Percentiles rank a stretch among this genome's conserved stretches.
phyloP scores from a whole-genome alignment of 1,140 invertebrate species.

The Drosophila biarmipes region DNA sequence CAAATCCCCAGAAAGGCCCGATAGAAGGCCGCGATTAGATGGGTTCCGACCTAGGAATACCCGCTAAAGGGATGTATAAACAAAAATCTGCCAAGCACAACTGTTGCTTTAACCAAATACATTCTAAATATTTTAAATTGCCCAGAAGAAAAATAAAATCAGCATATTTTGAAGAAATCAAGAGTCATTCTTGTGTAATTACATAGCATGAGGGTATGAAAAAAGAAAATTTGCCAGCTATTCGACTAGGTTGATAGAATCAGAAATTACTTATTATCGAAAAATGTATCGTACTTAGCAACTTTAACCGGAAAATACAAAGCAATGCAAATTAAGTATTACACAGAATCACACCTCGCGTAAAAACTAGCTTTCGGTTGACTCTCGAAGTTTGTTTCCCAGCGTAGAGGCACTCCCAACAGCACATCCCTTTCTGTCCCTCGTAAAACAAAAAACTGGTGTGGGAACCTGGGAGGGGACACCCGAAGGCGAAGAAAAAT shows the following conservation, averaged over 20 bases:
- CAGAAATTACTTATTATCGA: too few species aligned
- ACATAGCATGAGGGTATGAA: background rate
- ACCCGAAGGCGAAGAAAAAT: constrained; percentile 63
- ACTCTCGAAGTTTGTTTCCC: background rate
- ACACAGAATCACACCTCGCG: too few species aligned
- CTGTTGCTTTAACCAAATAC: too few species aligned
- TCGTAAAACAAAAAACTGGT: constrained; percentile 24
- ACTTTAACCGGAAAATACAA: background rate
- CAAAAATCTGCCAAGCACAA: background rate
- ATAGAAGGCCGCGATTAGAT: background rate
- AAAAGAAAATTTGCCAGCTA: background rate
- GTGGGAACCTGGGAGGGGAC: background rate
- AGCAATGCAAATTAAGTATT: background rate
- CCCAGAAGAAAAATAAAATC: background rate
- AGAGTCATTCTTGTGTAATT: background rate
- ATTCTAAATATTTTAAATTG: background rate
- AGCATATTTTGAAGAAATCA: background rate
- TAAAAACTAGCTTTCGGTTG: too few species aligned
- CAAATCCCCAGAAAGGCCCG: constrained; percentile 48
- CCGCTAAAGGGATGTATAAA: constrained; percentile 4
- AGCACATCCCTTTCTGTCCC: constrained; percentile 10
- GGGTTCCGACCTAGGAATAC: constrained; percentile 27
- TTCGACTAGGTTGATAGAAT: background rate
- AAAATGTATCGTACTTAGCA: too few species aligned
- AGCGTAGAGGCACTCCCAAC: background rate